phyloP scores from a whole-genome alignment of 2,797 vertebrate genomes.

The Cynopterus sphinx region DNA sequence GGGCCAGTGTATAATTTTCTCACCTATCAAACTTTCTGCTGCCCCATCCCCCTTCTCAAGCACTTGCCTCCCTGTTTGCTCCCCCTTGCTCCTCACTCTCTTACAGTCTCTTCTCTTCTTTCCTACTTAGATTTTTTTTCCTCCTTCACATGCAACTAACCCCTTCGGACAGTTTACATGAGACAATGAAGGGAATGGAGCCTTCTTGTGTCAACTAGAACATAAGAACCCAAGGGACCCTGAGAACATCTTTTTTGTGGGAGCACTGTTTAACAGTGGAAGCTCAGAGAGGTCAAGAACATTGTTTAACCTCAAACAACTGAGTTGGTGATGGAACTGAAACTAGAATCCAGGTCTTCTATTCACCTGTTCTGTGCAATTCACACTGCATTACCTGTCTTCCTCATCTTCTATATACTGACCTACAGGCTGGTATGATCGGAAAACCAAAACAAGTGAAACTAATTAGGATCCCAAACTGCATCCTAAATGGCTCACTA shows the following conservation, averaged over 20 bases:
- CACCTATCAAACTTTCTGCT: background rate
- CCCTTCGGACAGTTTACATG: background rate
- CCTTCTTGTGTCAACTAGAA: background rate
- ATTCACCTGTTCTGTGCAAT: background rate
- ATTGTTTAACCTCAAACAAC: background rate
- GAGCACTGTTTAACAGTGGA: background rate
- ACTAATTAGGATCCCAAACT: background rate
- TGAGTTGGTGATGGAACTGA: background rate
- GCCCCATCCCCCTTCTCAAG: background rate
- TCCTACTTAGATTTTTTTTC: background rate
- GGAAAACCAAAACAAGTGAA: background rate
- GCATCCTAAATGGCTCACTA: background rate
- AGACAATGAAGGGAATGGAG: background rate
- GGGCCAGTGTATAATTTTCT: background rate
- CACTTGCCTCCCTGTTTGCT: background rate
- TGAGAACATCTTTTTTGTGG: background rate
- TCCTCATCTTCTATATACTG: background rate
- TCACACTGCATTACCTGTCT: background rate
- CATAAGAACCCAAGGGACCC: background rate
- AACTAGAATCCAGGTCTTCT: background rate
- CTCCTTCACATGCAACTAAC: background rate
- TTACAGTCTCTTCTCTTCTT: background rate
- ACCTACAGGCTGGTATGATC: background rate
- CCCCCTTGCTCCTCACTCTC: background rate
- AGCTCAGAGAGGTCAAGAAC: background rate